Evolutionary conservation across 2,888 invertebrate genomes (phyloP).

Genomic region (Drosophila kanekoi): DNA sequence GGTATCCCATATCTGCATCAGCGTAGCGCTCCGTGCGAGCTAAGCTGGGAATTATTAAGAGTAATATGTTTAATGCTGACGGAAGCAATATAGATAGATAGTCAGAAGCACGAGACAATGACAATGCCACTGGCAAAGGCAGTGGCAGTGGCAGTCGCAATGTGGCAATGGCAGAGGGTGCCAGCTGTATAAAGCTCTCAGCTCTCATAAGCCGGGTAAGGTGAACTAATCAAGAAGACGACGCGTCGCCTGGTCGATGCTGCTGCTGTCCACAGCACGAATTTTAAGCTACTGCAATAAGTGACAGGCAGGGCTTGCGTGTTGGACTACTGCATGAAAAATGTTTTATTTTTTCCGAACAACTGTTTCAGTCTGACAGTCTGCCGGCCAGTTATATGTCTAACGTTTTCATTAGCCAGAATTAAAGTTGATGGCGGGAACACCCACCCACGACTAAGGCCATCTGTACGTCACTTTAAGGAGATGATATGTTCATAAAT

Average conservation of each 20-base stretch:
- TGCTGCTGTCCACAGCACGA: conserved; percentile 15
- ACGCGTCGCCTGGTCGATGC: conserved; percentile 9
- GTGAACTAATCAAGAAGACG: conserved; percentile 50
- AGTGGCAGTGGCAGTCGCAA: conserved; percentile 7
- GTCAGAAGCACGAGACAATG: conserved; percentile 63
- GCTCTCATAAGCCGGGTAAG: conserved; percentile 8
- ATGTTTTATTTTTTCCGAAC: conserved; percentile 32
- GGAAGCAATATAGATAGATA: conserved; percentile 68
- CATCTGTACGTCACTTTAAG: conserved; percentile 52
- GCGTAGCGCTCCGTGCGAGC: conserved; percentile 36
- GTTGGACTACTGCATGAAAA: conserved; percentile 56
- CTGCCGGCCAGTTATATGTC: conserved; percentile 57
- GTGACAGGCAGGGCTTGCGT: conserved; percentile 63
- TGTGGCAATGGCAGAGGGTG: conserved; percentile 7
- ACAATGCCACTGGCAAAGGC: conserved; percentile 20
- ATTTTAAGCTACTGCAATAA: conserved; percentile 28
- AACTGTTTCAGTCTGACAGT: conserved; percentile 39
- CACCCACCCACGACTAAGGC: conserved; percentile 59
- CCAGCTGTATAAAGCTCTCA: conserved; percentile 22
- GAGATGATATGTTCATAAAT: conserved; percentile 43
- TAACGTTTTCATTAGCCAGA: conserved; percentile 73
- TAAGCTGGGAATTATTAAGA: conserved; percentile 70
- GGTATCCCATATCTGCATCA: conserved; percentile 31
- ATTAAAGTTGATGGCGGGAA: conserved; percentile 55
- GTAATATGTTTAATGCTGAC: conserved; percentile 75